Evolutionary conservation across 2,888 invertebrate species (phyloP).

Genomic region (Drosophila nr. medialis): DNA sequence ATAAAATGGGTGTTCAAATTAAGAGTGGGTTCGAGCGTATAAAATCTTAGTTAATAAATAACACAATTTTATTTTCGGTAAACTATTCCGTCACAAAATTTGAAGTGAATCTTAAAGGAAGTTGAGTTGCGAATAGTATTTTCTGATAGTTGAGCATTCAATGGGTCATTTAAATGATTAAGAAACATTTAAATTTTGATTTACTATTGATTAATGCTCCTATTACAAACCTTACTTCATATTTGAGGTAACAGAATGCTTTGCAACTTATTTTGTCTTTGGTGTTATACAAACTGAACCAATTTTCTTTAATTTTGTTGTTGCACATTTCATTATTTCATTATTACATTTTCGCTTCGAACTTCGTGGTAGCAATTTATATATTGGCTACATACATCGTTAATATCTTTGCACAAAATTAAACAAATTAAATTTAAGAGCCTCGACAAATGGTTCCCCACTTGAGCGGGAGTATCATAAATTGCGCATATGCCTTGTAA

Average conservation of each 20-base stretch:
- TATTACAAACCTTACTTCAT: background rate
- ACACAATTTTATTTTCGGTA: no score
- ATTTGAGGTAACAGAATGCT: background rate
- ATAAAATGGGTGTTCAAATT: background rate
- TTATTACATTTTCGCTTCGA: background rate
- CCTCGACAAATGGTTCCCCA: background rate
- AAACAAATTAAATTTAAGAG: conserved; percentile 13
- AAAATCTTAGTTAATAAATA: no score
- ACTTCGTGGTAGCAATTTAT: background rate
- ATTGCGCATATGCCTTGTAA: conserved; percentile 41
- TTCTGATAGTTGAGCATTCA: background rate
- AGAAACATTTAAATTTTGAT: background rate
- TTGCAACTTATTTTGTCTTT: background rate
- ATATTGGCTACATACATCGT: background rate
- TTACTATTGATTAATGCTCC: background rate
- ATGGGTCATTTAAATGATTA: background rate
- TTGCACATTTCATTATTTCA: background rate
- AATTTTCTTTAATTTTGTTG: background rate
- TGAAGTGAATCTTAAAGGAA: no score
- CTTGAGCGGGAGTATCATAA: background rate
- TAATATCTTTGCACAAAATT: conserved; percentile 9
- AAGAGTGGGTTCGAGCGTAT: background rate
- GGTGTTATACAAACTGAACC: background rate
- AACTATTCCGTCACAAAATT: no score
- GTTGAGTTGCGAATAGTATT: no score